A percentile compares a stretch with the other conserved stretches of the same genome.
phyloP scores from a whole-genome alignment of 2,888 invertebrate species.

The Galeopsomyia nigrocyanea region DNA sequence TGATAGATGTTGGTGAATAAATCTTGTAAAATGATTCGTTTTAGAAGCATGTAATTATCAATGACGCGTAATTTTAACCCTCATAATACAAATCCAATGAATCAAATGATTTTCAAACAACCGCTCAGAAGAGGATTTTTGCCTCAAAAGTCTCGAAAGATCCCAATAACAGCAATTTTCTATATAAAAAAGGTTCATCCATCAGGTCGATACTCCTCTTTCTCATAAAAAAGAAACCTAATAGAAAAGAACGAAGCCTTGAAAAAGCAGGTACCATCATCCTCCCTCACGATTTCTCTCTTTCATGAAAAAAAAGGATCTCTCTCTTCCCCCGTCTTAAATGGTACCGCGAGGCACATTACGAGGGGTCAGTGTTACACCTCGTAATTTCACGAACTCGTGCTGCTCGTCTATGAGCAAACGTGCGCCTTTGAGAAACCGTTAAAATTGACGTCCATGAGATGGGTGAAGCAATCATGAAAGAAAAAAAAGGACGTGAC shows the following conservation, averaged over 20 bases:
- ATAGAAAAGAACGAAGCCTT: constrained; percentile 1
- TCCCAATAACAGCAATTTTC: constrained; percentile 9
- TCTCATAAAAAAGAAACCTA: constrained; percentile 15
- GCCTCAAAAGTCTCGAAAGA: constrained; percentile 10
- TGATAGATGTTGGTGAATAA: too few relatives aligned
- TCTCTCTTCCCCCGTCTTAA: constrained; percentile 10
- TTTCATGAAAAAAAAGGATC: constrained; percentile 8
- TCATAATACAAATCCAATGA: constrained; percentile 14
- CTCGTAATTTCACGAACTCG: constrained; percentile 33
- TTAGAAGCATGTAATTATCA: too few relatives aligned
- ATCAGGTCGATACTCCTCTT: constrained; percentile 9
- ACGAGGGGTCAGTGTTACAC: constrained; percentile 36
- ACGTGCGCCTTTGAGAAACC: constrained; percentile 32
- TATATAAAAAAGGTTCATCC: constrained; percentile 20
- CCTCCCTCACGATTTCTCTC: constrained; percentile 25
- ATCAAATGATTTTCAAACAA: constrained; percentile 9
- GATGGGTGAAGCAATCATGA: background rate
- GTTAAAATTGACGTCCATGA: constrained; percentile 29
- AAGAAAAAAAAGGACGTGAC: background rate
- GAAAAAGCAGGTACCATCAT: constrained; percentile 34
- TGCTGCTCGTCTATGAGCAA: constrained; percentile 16
- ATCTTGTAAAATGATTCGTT: too few relatives aligned
- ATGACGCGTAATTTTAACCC: background rate
- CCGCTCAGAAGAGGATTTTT: background rate
- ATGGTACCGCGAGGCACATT: constrained; percentile 3